Evolutionary conservation across 2,888 invertebrate genomes (phyloP), one percentile per base, ranked within the genome.

Genomic region (Monochamus alternatus): DNA sequence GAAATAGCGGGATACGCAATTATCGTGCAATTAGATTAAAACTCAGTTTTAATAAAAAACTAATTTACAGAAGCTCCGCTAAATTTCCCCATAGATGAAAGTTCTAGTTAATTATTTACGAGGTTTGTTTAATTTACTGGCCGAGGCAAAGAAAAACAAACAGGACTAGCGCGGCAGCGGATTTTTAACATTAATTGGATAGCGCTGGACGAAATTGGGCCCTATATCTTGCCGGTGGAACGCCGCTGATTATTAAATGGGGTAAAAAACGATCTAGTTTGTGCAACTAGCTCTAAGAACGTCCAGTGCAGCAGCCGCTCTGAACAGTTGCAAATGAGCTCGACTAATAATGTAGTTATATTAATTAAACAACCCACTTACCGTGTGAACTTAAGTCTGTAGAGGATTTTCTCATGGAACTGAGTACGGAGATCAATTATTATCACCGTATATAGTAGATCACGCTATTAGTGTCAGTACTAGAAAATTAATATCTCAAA

Each of bases 21-120:
- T 79, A 77, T 74, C 73, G 75, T 73, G 59, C 79, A 76, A 79
- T 80, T 76, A 76, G 73, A 77, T 80, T 79, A 80, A 76, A 78
- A 75, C 55, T 8, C 55, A n/a, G 74, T 71, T 77, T 78, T 65
- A 75, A 77, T 78, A 75, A 65, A 65, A 65, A 71, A 72, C 60
- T 72, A 67, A 68, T 72, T 71, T 70, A 66, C 62, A 9, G 71
- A 75, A 63, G 68, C 60, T 69, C 30, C 70, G 68, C 69, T 72
- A 64, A 73, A 79, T 77, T 77, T 77, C 75, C 77, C 75, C 73
- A 64, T 68, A 77, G 75, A 77, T 62, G 74, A 69, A 69, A 76
- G 74, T 78, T 72, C 74, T 71, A 68, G 63, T 51, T 68, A 59
- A 59, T 68, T 68, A 68, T 59, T 59, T 59, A 68, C 58, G 38